A percentile compares a stretch with the other conserved stretches of the same genome.
These are phyloP conservation scores for Tamias sibiricus DNA, from an alignment of 2,113 vertebrate species.

Conservation along the genomic window DNA sequence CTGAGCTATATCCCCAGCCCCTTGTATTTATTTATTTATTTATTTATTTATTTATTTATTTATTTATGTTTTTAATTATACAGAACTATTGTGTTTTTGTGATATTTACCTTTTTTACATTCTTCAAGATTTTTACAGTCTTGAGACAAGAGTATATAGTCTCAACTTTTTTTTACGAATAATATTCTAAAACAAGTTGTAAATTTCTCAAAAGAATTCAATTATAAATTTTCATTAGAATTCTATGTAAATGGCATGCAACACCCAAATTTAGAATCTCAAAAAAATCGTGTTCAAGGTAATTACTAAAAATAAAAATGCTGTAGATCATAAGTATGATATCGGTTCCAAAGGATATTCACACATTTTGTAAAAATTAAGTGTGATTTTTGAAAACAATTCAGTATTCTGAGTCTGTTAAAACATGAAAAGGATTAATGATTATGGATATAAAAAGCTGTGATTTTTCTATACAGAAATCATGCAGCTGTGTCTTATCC, in stretches of 20 bases:
- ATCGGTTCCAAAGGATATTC: not conserved
- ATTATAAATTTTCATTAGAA: not conserved
- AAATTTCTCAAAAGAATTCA: not conserved
- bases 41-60: too few relatives aligned
- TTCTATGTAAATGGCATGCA: not conserved
- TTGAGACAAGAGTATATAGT: not conserved
- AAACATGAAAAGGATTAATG: slow-evolving; percentile 50
- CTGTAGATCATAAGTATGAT: slow-evolving; percentile 18
- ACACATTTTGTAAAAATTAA: slow-evolving; percentile 1
- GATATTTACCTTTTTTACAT: not conserved
- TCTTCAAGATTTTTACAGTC: not conserved
- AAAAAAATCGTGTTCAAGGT: not conserved
- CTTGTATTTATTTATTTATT: too few relatives aligned
- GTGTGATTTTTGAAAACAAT: slow-evolving; percentile 49
- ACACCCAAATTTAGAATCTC: slow-evolving; percentile 30
- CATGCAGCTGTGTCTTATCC: slow-evolving; percentile 46
- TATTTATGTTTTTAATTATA: too few relatives aligned
- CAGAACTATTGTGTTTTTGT: not conserved
- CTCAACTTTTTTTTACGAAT: not conserved
- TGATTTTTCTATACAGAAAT: slow-evolving; percentile 47
- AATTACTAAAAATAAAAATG: not conserved
- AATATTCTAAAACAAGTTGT: too few relatives aligned
- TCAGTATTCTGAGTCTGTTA: slow-evolving; percentile 13
- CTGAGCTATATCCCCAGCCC: too few relatives aligned
- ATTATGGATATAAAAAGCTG: slow-evolving; percentile 26